Evolutionary conservation across 2,888 invertebrate species (phyloP), one percentile per base, ranked within the genome.

Genomic region (Dyspetes luteomarginatus): DNA sequence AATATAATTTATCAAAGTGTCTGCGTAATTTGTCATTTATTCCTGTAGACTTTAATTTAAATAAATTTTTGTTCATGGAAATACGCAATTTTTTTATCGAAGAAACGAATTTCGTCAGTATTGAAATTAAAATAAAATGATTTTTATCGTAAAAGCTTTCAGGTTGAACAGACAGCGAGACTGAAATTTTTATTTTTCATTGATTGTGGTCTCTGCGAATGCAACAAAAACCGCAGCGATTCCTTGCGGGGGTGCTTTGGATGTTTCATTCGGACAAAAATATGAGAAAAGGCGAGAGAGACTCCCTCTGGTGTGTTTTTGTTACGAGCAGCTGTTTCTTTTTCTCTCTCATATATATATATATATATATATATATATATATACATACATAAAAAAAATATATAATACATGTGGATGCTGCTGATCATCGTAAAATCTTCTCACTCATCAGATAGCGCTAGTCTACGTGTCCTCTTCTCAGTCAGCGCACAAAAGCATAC

Each of bases 361-460:
- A 73, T 15, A 68, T 48, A 71, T 64, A 50, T n/a, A 17, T 56
- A 52, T 36, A 62, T 22, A 62, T 41, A 62, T 17, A 43, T 60
- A 3, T 50, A 50, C 24, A 72, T n/a, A n/a, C n/a, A n/a, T n/a
- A n/a, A n/a, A n/a, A n/a, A n/a, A n/a, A n/a, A n/a, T n/a, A n/a
- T n/a, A n/a, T n/a, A 45, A 24, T 50, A 43, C 56, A 30, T 26
- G 60, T 48, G 56, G 62, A 71, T 74, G 72, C 73, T 45, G 36
- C 30, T 76, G 76, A 84, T 83, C 67, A 68, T 78, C 79, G 83
- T 80, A 81, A 86, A 86, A 84, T 83, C 85, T 73, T 82, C 82
- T 85, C 84, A 85, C 86, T 86, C 87, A 86, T 87, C 87, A 86
- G 87, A 86, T 87, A 86, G 84, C 87, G 72, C 58, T 50, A 76